Conservation (phyloP, 1,140 invertebrate species). For the Helicoverpa armigera region DNA sequence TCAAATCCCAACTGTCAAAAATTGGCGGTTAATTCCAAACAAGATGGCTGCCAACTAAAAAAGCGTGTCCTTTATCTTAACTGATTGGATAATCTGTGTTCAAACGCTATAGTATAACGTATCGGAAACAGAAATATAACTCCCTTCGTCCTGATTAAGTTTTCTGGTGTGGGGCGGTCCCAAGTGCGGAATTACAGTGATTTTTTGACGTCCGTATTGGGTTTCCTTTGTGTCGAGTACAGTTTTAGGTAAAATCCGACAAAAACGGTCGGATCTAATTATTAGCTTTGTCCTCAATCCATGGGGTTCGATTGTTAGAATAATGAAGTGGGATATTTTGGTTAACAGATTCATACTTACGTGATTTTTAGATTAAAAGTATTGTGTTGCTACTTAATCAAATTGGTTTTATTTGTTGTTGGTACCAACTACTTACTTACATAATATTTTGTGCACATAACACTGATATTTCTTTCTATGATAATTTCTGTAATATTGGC, state of each 20-base stretch:
- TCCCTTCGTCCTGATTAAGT: conserved; percentile 81
- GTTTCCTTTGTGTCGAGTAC: conserved; percentile 72
- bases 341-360: conserved; percentile 64
- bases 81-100: conserved; percentile 86
- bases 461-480: too few relatives aligned
- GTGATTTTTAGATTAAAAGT: conserved; percentile 56
- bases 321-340: conserved; percentile 61
- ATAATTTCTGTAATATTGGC: too few relatives aligned
- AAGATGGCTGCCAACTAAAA: conserved; percentile 65
- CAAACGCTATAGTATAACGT: conserved; percentile 84
- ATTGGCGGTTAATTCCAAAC: conserved; percentile 66
- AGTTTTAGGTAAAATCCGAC: conserved; percentile 78
- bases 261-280: conserved; percentile 80
- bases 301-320: conserved; percentile 56
- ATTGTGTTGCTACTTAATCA: conserved; percentile 42
- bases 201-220: conserved; percentile 78
- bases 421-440: neutral
- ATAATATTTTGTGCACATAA: neutral
- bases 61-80: conserved; percentile 86
- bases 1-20: conserved; percentile 62
- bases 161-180: conserved; percentile 71
- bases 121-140: conserved; percentile 85
- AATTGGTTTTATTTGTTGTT: conserved; percentile 22
- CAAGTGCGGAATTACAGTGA: conserved; percentile 81
- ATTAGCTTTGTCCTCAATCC: conserved; percentile 70